Conservation (phyloP, 1,140 invertebrate genomes). For the Hyposmocoma kahamanoa region DNA sequence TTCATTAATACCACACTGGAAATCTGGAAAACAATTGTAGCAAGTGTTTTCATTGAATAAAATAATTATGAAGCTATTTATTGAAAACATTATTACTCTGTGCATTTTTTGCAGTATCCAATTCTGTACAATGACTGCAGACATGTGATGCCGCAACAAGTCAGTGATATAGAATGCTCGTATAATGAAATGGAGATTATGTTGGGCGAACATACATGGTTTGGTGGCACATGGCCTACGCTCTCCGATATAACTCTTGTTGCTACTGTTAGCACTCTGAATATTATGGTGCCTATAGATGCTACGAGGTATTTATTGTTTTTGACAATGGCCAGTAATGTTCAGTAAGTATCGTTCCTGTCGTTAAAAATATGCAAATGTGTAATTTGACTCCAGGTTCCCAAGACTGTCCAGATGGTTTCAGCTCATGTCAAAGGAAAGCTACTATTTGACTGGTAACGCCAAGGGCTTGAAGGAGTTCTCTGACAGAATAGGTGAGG, state of each 20-base stretch:
- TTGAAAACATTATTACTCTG: too few species aligned
- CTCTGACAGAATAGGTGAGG: conserved; percentile 44
- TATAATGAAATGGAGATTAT: conserved; percentile 51
- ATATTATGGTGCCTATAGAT: conserved; percentile 39
- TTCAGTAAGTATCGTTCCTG: too few species aligned
- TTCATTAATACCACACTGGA: too few species aligned
- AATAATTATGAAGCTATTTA: too few species aligned
- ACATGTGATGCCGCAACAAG: conserved; percentile 34
- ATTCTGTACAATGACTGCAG: conserved; percentile 35
- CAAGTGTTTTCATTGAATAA: too few species aligned
- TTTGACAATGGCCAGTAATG: too few species aligned
- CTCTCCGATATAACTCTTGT: conserved; percentile 41
- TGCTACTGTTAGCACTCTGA: conserved; percentile 39
- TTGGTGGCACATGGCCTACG: conserved; percentile 43
- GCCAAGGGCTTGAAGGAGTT: conserved; percentile 40
- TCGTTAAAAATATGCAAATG: too few species aligned
- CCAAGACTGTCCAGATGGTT: conserved; percentile 35
- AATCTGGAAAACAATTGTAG: too few species aligned
- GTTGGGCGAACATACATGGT: conserved; percentile 45
- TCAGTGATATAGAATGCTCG: conserved; percentile 39
- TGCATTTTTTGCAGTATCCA: conserved; percentile 33
- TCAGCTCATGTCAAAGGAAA: conserved; percentile 33
- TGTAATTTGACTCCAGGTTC: conserved; percentile 21
- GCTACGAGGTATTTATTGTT: conserved; percentile 16
- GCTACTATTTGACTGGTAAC: conserved; percentile 39